phyloP scores from a whole-genome alignment of 2,797 vertebrate genomes.

The Falco cherrug region DNA sequence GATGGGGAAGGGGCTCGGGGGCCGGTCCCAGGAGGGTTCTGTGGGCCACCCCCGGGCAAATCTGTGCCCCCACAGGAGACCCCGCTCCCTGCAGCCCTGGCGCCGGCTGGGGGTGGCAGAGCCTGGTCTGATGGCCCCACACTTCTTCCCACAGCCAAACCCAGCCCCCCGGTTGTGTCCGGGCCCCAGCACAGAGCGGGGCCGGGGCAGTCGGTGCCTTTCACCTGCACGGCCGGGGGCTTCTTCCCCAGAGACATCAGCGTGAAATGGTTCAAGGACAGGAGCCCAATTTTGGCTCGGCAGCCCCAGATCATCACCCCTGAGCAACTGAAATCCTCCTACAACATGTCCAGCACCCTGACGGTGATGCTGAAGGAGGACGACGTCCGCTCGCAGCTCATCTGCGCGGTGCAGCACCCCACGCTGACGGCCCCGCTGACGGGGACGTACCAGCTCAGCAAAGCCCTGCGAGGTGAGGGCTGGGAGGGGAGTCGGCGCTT shows the following conservation, averaged over 20 bases:
- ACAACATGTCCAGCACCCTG: conserved; percentile 8
- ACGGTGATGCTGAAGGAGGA: background rate
- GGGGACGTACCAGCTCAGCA: background rate
- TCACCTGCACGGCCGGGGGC: conserved; percentile 51
- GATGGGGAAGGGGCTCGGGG: background rate
- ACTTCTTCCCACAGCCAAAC: conserved; percentile 44
- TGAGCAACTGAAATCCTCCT: background rate
- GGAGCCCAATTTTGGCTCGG: rapidly evolving
- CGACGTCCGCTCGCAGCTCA: conserved; percentile 1
- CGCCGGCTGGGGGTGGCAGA: background rate
- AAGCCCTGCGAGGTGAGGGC: background rate
- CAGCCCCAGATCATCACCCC: background rate
- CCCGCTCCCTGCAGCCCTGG: background rate
- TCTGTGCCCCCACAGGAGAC: rapidly evolving
- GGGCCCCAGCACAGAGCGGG: background rate
- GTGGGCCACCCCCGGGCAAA: rapidly evolving
- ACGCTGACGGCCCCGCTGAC: background rate
- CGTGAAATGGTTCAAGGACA: conserved; percentile 61
- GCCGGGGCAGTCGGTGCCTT: background rate
- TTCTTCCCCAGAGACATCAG: conserved; percentile 45
- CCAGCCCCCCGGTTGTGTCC: background rate
- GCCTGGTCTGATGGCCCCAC: background rate
- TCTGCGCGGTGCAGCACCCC: conserved; percentile 58
- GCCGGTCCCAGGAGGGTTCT: background rate
- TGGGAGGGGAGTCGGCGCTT: rapidly evolving